Conservation (phyloP, 2,888 invertebrate genomes). For the Drosophila lutescens region DNA sequence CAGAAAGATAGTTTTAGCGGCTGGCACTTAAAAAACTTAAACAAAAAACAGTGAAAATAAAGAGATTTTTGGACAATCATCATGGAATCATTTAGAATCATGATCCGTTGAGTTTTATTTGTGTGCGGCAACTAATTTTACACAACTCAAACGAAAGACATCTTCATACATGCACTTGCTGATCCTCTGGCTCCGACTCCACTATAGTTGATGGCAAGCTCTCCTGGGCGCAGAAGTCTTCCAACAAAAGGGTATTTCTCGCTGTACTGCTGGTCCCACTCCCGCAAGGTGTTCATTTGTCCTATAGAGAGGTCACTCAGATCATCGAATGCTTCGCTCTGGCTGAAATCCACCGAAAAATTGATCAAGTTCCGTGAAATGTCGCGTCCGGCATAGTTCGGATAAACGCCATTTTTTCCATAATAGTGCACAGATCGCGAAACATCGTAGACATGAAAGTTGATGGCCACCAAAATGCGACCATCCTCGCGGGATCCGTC, state of each 20-base stretch:
- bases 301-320: slow-evolving; percentile 38
- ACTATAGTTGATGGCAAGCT: slow-evolving; percentile 5
- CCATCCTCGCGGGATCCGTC: slow-evolving; percentile 53
- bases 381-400: slow-evolving; percentile 57
- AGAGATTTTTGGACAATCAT: too few species aligned
- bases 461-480: slow-evolving; percentile 58
- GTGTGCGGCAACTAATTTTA: neutral
- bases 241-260: slow-evolving; percentile 51
- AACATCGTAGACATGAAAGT: slow-evolving; percentile 57
- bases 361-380: slow-evolving; percentile 56
- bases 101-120: neutral
- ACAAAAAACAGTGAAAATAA: neutral
- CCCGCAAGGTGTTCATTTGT: slow-evolving; percentile 31
- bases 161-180: neutral
- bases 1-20: too few species aligned
- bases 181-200: neutral
- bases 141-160: neutral
- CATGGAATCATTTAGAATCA: too few species aligned
- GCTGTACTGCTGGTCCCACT: slow-evolving; percentile 51
- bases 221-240: slow-evolving; percentile 8
- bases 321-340: slow-evolving; percentile 36
- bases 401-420: slow-evolving; percentile 49
- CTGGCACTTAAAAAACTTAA: neutral
- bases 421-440: slow-evolving; percentile 50
- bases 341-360: slow-evolving; percentile 28